These are phyloP conservation scores for Artibeus lituratus DNA, from an alignment of 2,797 vertebrate species.

Conservation along the genomic window DNA sequence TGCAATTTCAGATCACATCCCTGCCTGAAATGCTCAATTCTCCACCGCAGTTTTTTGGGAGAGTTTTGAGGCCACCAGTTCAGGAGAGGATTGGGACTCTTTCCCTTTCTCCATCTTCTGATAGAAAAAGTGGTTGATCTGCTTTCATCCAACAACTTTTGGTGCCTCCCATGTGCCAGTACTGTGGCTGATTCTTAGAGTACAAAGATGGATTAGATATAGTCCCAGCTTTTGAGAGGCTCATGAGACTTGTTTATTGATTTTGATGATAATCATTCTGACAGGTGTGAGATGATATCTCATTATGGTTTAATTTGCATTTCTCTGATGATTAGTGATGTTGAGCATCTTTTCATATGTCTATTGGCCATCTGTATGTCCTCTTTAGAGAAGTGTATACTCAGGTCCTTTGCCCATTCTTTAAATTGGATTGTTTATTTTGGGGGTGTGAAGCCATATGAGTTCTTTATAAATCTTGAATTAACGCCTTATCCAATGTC, in stretches of 20 bases:
- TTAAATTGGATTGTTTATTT: not conserved
- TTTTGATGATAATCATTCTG: not conserved
- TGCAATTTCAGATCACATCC: not conserved
- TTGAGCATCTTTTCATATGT: not conserved
- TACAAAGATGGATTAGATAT: not conserved
- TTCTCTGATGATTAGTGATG: not conserved
- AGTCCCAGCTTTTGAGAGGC: not conserved
- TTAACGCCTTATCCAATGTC: not conserved
- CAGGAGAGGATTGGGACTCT: not conserved
- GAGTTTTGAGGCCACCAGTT: not conserved
- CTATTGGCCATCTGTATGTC: not conserved
- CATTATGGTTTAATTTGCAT: not conserved
- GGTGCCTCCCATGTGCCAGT: not conserved
- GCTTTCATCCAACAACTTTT: not conserved
- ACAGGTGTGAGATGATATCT: not conserved
- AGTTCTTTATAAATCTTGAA: not conserved
- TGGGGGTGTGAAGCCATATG: not conserved
- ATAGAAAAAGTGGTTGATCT: not conserved
- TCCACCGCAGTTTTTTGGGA: not conserved
- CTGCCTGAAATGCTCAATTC: constrained; percentile 53
- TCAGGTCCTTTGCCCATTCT: not conserved
- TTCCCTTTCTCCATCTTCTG: not conserved
- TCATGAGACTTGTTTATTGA: not conserved
- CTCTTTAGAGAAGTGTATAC: not conserved
- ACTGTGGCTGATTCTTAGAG: not conserved